phyloP scores from a whole-genome alignment of 2,113 vertebrate genomes.

The Myotis brandtii region DNA sequence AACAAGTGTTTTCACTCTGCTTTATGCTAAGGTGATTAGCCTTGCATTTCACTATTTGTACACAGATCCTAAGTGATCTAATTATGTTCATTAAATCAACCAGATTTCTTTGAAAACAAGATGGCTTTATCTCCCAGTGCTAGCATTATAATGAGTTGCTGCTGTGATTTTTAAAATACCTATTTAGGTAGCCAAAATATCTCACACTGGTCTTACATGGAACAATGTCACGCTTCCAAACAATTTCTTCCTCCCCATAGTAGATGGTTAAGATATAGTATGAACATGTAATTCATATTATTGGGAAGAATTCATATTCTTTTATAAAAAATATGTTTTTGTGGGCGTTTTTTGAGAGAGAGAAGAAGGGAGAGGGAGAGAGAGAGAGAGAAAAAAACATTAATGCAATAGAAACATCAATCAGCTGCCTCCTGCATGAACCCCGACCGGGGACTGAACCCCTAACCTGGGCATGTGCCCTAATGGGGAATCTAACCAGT shows the following conservation, averaged over 20 bases:
- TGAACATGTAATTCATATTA: not conserved
- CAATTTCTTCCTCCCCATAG: not conserved
- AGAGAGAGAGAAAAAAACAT: not conserved
- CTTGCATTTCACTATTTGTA: not conserved
- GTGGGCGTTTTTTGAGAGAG: not conserved
- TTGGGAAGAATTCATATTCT: not conserved
- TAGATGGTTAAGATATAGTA: not conserved
- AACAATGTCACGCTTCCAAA: not conserved
- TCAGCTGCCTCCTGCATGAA: not conserved
- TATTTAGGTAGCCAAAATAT: not conserved
- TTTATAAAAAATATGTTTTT: not conserved
- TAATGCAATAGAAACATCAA: not conserved
- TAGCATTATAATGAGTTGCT: not conserved
- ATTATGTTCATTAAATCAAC: not conserved
- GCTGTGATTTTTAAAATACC: not conserved
- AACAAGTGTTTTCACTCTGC: not conserved
- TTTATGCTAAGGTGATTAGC: not conserved
- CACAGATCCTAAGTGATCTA: not conserved
- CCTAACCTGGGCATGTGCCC: not conserved
- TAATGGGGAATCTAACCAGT: not conserved
- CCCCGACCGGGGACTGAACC: not conserved
- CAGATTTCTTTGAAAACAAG: constrained; percentile 51
- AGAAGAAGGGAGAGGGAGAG: not conserved
- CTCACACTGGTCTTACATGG: not conserved
- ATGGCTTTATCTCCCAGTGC: not conserved